Evolutionary conservation across 2,888 invertebrate genomes (phyloP).

Genomic region (Mythimna impura): DNA sequence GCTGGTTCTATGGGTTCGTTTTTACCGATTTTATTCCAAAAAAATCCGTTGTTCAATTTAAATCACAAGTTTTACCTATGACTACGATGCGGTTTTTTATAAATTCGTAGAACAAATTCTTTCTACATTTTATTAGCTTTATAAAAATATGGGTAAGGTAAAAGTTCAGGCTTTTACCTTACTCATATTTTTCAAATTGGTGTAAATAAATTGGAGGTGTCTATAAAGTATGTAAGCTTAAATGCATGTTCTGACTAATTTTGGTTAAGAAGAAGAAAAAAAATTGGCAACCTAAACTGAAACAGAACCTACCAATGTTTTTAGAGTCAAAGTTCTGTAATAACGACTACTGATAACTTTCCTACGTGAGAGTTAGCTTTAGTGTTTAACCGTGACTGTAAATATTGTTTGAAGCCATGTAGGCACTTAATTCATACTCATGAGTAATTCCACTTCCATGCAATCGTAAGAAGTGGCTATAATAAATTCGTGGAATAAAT

Average conservation of each 20-base stretch:
- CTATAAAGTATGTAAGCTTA: background rate
- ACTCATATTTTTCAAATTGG: too few relatives aligned
- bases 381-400: background rate
- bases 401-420: conserved; percentile 18
- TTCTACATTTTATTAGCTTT: conserved; percentile 62
- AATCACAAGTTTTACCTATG: conserved; percentile 49
- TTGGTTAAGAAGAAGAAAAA: background rate
- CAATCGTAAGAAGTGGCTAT: conserved; percentile 30
- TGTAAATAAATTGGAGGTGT: background rate
- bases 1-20: conserved; percentile 38
- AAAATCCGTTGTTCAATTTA: conserved; percentile 53
- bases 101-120: conserved; percentile 35
- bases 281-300: background rate
- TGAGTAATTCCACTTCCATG: conserved; percentile 38
- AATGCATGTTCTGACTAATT: background rate
- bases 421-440: conserved; percentile 27
- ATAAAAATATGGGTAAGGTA: conserved; percentile 1
- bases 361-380: background rate
- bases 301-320: background rate
- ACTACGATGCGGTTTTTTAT: conserved; percentile 26
- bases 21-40: conserved; percentile 40
- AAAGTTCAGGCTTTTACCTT: background rate
- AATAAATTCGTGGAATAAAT: conserved; percentile 54
- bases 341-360: background rate
- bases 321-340: background rate